Base-by-base conservation (phyloP, 2,797 vertebrate genomes). In the Crocidura indochinensis region DNA sequence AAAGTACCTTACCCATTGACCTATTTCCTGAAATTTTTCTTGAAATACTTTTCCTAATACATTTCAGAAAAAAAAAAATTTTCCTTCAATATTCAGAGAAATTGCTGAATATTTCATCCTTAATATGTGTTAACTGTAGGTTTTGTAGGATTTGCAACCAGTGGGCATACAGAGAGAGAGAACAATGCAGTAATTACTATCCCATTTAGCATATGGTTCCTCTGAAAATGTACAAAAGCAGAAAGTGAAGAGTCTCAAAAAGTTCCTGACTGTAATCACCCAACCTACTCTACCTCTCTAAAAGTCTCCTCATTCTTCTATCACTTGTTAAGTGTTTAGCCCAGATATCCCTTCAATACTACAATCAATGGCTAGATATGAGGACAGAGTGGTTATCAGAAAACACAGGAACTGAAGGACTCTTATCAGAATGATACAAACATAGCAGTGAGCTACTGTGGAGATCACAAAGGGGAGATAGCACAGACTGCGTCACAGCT, bases 191-290 rank as follows among this genome's bases (percentile, higher is more conserved):
- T 2, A 47, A 2, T 78, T 12, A 81, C 4, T 19, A 10, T 5
- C 49, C 31, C 69, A 69, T 26, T 44, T 76, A 79, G 56, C 31
- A 6, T 12, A 85, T 14, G 10, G 46, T 24, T 80, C 20, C 47
- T 10, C 1, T 69, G 90, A 9, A 90, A 68, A 60, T 38, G 71
- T 10, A 71, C 17, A 3, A 10, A 44, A 24, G 2, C 27, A 11
- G 67, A 44, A 74, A 78, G 38, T 49, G 44, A 74, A 88, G 76
- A 91, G 65, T 44, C 24, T 38, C 71, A 8, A 44, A 85, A 72
- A 15, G 31, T 46, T 26, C 51, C 24, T 1, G 8, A 51, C 1
- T 75, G 26, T 82, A 90, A 83, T 49, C 65, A 10, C 27, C 65
- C 22, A 49, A 72, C 1, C 60, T 64, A 56, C 4, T 38, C 49